A percentile compares a stretch with the other conserved stretches of the same genome.
These are phyloP conservation scores for Lamprologus speciosus DNA, from an alignment of 2,113 vertebrate species.

Conservation along the genomic window DNA sequence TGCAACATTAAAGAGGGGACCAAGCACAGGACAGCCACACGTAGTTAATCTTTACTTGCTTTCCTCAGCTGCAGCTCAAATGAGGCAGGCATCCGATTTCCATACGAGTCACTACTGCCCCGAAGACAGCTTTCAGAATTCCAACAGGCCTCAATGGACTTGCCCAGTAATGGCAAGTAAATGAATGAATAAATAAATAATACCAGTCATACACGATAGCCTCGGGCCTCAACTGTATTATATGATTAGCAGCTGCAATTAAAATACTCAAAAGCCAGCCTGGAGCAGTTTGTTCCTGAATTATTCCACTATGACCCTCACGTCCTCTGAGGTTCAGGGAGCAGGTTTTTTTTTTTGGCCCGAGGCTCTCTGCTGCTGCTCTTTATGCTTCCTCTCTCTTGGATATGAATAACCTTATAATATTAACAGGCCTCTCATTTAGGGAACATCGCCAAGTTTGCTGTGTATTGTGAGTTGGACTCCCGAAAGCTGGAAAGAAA, in stretches of 20 bases:
- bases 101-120: slow-evolving; percentile 38
- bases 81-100: slow-evolving; percentile 45
- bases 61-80: background rate
- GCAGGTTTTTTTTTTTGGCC: slow-evolving; percentile 15
- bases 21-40: background rate
- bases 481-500: background rate
- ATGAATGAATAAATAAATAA: slow-evolving; percentile 71
- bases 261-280: slow-evolving; percentile 57
- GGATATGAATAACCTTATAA: background rate
- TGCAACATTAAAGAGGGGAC: background rate
- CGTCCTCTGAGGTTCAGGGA: slow-evolving; percentile 47
- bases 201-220: slow-evolving; percentile 43
- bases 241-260: slow-evolving; percentile 70
- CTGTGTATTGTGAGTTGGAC: background rate
- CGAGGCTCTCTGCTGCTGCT: background rate
- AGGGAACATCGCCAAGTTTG: background rate
- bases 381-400: background rate
- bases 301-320: slow-evolving; percentile 47
- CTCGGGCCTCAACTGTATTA: slow-evolving; percentile 47
- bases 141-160: slow-evolving; percentile 42
- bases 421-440: background rate
- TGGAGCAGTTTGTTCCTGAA: slow-evolving; percentile 37
- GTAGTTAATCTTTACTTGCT: slow-evolving; percentile 47
- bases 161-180: slow-evolving; percentile 50
- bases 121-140: slow-evolving; percentile 40